Evolutionary conservation across 2,888 invertebrate species (phyloP), one percentile per base, ranked within the genome.

Genomic region (Ophion ellenae): DNA sequence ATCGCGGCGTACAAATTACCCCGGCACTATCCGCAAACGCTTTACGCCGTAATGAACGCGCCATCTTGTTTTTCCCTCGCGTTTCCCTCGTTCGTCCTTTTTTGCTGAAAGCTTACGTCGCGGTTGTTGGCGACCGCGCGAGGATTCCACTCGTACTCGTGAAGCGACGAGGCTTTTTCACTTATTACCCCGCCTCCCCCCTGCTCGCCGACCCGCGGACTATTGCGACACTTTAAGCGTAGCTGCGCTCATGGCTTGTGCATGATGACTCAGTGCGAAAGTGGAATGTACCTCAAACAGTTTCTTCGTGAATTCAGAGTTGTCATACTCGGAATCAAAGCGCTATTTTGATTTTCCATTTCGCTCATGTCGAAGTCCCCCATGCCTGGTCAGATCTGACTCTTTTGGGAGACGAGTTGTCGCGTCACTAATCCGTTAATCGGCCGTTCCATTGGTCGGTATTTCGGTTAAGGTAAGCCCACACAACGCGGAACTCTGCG

Each of bases 11-110:
- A 82, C 89, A 88, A 90, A 90, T 90, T 89, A 87, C 89, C 80
- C 87, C 87, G 86, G 76, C 85, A 86, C 89, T 89, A 88, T 90
- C 90, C 86, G 88, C 88, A 89, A 89, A 88, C 87, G 87, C 88
- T 90, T 90, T 89, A 89, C 53, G 14, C 53, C 81, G 88, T 87
- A 87, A 86, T 86, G 88, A 40, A 40, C 74, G 61, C 61, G 74
- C 53, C 53, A 24, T 53, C 40, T 70, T 40, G 53, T 47, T 53
- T 71, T 59, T 40, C 59, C 28, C 66, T 28, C 71, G 28, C 14
- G 9, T 20, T 53, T 61, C 45, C 40, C 53, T 47, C 64, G 45
- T 40, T 73, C 69, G 61, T 64, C 64, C 73, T 57, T 81, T 66
- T 77, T 76, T 57, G 59, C 61, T 57, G 74, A 67, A 77, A 80